Evolutionary conservation across 1,140 invertebrate species (phyloP), one percentile per base, ranked within the genome.

Genomic region (Linepithema humile): DNA sequence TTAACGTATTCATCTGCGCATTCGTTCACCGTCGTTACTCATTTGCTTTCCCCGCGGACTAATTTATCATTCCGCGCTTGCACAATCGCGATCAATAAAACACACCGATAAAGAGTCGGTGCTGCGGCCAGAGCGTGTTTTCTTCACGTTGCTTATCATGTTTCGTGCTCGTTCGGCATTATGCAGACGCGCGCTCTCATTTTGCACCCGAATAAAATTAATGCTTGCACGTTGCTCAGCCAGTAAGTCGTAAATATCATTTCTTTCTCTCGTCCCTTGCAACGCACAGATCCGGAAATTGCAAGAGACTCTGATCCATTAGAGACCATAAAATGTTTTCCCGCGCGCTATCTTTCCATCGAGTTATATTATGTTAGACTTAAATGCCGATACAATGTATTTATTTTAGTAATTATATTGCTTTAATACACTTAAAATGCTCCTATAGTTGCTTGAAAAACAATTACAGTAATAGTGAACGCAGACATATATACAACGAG

Each of bases 31-130:
- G 45, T 38, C 64, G 48, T 80, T 80, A 55, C 23, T 78, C 32
- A 78, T 78, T 69, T 48, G n/a, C 35, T 35, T 55, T 80, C 64
- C 75, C 64, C 45, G 35, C 26, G 35, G 75, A 23, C 64, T 80
- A 80, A 80, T 80, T 80, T 69, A 80, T 80, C 75, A 80, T 80
- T 69, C 50, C 3, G 23, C 62, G 75, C 75, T 80, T 70, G 64
- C 35, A 69, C 78, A 80, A 87, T 85, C 84, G 35, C 45, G 84
- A 83, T 84, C 50, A 77, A 84, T 87, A 85, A 53, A 65, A 73
- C 69, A 86, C 45, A 55, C 45, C 50, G 85, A 88, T 75, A 84
- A 87, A 86, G 55, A 80, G 48, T 23, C 35, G 64, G 48, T 32
- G 9, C 48, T 26, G 4, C 67, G 32, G 6, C 20, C 12, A 12